phyloP scores from a whole-genome alignment of 30 jellyfish, hydroid and myxozoan species.

The Calvadosia cruxmelitensis region DNA sequence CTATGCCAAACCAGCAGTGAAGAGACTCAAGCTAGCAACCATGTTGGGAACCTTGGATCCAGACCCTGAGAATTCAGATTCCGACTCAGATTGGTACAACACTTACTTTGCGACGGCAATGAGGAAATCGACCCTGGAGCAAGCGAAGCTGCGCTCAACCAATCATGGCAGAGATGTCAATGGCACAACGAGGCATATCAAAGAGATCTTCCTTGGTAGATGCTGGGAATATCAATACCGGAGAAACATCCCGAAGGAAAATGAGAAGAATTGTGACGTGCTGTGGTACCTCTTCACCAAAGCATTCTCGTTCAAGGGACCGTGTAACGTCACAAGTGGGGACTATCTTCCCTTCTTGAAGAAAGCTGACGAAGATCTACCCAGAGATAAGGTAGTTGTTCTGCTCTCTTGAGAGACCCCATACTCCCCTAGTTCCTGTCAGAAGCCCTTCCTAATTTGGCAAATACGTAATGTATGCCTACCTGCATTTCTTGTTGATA shows the following conservation, averaged over 20 bases:
- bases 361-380: slow-evolving; percentile 69
- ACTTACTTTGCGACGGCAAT: slow-evolving; percentile 3
- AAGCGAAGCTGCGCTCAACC: slow-evolving; percentile 24
- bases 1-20: neutral
- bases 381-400: slow-evolving; percentile 55
- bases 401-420: too few relatives aligned
- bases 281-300: slow-evolving; percentile 57
- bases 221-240: slow-evolving; percentile 81
- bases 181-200: slow-evolving; percentile 66
- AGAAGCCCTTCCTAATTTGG: too few relatives aligned
- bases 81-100: slow-evolving; percentile 14
- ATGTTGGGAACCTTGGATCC: slow-evolving; percentile 15
- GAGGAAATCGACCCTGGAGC: neutral
- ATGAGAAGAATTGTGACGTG: slow-evolving; percentile 45
- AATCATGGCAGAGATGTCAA: slow-evolving; percentile 23
- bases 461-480: too few relatives aligned
- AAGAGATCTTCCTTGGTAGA: slow-evolving; percentile 69
- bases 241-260: slow-evolving; percentile 36
- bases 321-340: slow-evolving; percentile 61
- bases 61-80: slow-evolving; percentile 15
- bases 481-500: neutral
- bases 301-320: slow-evolving; percentile 78
- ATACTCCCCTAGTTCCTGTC: too few relatives aligned
- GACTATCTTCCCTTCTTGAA: slow-evolving; percentile 50
- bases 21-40: neutral